Percentiles rank a stretch among this genome's conserved stretches.
Conservation (phyloP, 2,888 invertebrate species). For the Micropterix aruncella region DNA sequence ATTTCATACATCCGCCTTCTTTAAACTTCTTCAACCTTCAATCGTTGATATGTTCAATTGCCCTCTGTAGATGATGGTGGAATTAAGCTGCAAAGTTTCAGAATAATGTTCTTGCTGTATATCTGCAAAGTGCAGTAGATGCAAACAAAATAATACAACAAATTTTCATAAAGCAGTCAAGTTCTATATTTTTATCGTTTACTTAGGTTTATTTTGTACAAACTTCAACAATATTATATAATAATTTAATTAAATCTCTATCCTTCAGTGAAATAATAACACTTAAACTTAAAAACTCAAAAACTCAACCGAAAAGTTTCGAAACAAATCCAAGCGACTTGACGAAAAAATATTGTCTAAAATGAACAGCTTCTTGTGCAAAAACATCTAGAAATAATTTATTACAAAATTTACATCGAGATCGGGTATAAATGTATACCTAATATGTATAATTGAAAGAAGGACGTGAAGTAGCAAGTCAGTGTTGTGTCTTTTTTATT, state of each 20-base stretch:
- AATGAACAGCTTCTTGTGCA: constrained; percentile 40
- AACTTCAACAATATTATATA: constrained; percentile 47
- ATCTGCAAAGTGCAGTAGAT: background rate
- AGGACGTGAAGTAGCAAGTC: background rate
- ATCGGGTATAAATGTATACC: constrained; percentile 4
- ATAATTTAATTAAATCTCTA: constrained; percentile 42
- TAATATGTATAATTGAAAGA: background rate
- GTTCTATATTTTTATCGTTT: constrained; percentile 43
- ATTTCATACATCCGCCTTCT: too few species aligned
- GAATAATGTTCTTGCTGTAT: background rate
- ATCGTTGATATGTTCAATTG: too few species aligned
- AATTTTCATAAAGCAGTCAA: constrained; percentile 34
- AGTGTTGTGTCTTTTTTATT: too few species aligned
- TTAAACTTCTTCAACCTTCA: too few species aligned
- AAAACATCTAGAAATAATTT: constrained; percentile 22
- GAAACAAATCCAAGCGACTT: constrained; percentile 5
- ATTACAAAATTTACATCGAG: constrained; percentile 8
- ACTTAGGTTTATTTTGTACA: constrained; percentile 46
- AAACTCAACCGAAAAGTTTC: constrained; percentile 6
- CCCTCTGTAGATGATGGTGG: too few species aligned
- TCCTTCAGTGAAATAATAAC: constrained; percentile 43
- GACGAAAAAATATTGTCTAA: constrained; percentile 29
- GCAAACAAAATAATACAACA: background rate
- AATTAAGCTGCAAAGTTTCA: too few species aligned
- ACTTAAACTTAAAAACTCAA: constrained; percentile 20